Evolutionary conservation across 64 coral and sea anemone species (phyloP).

Genomic region (Anthopleura sola): DNA sequence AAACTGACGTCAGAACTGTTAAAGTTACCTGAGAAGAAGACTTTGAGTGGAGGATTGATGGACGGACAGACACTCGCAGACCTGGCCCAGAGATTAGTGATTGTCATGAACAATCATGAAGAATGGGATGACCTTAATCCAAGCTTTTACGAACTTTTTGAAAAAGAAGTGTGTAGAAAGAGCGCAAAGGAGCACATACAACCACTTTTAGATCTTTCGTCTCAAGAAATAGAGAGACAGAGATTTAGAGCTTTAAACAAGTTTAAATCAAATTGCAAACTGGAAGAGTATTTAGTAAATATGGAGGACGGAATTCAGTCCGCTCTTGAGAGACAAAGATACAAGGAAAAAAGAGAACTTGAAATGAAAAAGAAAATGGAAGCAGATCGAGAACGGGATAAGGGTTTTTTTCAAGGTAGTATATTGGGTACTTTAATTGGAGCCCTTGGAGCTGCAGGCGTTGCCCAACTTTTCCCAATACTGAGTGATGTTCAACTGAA

Average conservation of each 20-base stretch:
- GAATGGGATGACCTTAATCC: not conserved
- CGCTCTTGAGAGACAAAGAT: not conserved
- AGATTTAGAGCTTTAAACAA: not conserved
- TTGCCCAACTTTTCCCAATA: not conserved
- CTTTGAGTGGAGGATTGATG: slow-evolving; percentile 30
- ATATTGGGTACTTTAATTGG: not conserved
- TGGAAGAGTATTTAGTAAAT: not conserved
- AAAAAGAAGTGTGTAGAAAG: not conserved
- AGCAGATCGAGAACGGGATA: too few relatives aligned
- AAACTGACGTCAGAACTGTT: not conserved
- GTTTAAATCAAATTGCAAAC: not conserved
- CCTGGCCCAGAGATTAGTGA: not conserved
- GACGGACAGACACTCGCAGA: slow-evolving; percentile 28
- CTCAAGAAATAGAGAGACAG: not conserved
- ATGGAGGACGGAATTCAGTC: not conserved
- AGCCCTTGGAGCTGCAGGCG: not conserved
- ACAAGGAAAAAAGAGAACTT: not conserved
- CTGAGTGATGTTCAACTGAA: slow-evolving; percentile 47
- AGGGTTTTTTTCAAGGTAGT: too few relatives aligned
- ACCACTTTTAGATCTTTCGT: not conserved
- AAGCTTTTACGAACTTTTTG: slow-evolving; percentile 1
- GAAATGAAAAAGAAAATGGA: not conserved
- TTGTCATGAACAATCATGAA: not conserved
- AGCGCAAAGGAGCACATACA: not conserved
- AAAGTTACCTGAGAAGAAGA: slow-evolving; percentile 49